A percentile compares a stretch with the other conserved stretches of the same genome.
phyloP scores from a whole-genome alignment of 2,113 vertebrate genomes.

The Procavia capensis region DNA sequence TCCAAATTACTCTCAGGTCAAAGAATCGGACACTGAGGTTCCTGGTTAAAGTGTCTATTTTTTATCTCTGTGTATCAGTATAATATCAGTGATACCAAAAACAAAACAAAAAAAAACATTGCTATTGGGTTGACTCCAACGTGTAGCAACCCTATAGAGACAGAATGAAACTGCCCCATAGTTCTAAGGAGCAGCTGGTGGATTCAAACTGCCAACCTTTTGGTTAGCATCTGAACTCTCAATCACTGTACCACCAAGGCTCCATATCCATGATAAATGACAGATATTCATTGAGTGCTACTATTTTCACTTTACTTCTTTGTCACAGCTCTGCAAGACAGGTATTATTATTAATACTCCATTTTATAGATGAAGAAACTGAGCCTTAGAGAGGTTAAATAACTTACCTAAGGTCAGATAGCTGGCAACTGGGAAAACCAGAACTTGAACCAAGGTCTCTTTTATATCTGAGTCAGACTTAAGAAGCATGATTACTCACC shows the following conservation, averaged over 20 bases:
- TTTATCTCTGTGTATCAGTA: neutral
- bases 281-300: neutral
- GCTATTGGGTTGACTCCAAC: no score
- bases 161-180: no score
- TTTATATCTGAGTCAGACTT: slow-evolving; percentile 15
- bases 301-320: slow-evolving; percentile 4
- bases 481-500: slow-evolving; percentile 21
- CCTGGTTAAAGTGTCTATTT: neutral
- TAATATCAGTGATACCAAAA: neutral
- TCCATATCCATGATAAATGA: neutral
- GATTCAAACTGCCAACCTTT: no score
- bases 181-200: no score
- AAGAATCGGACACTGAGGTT: neutral
- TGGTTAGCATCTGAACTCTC: no score
- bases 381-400: no score
- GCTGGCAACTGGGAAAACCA: neutral
- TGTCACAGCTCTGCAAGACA: neutral
- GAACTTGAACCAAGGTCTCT: neutral
- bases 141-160: no score
- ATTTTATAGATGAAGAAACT: no score
- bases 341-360: neutral
- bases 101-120: no score
- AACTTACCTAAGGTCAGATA: neutral
- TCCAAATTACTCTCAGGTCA: neutral
- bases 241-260: no score